Evolutionary conservation across 1,140 invertebrate genomes (phyloP).

Genomic region (Meloidogyne exigua): DNA sequence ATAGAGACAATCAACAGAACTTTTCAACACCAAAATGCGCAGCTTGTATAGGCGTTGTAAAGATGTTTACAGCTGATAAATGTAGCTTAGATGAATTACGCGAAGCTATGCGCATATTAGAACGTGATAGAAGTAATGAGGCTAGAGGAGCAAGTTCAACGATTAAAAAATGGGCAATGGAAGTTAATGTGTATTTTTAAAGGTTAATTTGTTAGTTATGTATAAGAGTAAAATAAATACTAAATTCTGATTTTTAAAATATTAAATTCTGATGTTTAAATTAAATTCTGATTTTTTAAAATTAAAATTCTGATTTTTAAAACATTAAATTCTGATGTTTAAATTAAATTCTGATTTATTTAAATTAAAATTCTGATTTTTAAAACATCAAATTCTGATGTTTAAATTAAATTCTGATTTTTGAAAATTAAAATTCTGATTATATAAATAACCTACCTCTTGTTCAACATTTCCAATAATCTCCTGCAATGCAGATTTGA

Average conservation of each 20-base stretch:
- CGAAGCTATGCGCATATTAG: conserved; percentile 38
- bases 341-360: not conserved
- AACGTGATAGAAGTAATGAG: conserved; percentile 9
- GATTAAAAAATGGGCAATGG: conserved; percentile 44
- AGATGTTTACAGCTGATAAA: conserved; percentile 38
- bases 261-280: not conserved
- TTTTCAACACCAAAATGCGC: conserved; percentile 38
- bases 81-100: conserved; percentile 38
- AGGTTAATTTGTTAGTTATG: no score
- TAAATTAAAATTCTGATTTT: conserved; percentile 23
- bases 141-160: conserved; percentile 28
- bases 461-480: not conserved
- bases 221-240: no score
- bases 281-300: not conserved
- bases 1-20: conserved; percentile 5
- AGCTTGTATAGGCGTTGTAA: conserved; percentile 46
- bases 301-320: no score
- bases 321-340: not conserved
- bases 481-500: conserved; percentile 13
- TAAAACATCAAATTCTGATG: no score
- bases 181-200: conserved; percentile 44
- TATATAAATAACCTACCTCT: not conserved
- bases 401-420: no score
- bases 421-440: no score
- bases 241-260: not conserved